Percentiles rank a stretch among this genome's conserved stretches.
These are phyloP conservation scores for Pogonophryne albipinna DNA, from an alignment of 2,797 vertebrate genomes.

Conservation along the genomic window DNA sequence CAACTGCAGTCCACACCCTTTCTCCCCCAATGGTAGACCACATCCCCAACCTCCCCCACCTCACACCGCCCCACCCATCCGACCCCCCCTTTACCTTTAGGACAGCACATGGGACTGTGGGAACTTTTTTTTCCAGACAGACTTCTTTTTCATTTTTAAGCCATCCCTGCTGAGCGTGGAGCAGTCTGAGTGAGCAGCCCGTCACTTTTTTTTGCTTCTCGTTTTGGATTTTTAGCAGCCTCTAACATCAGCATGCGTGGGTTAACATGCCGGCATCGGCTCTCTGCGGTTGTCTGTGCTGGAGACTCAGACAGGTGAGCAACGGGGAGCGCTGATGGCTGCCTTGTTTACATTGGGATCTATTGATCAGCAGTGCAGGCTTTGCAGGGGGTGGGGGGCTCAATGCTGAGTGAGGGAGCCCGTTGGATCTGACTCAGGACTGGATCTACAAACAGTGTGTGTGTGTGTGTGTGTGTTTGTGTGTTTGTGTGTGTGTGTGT, in stretches of 20 bases:
- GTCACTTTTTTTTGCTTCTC: conserved; percentile 12
- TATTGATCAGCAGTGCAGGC: conserved; percentile 39
- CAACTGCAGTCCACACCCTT: conserved; percentile 63
- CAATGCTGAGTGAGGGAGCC: conserved; percentile 39
- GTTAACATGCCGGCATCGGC: conserved; percentile 65
- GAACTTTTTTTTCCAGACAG: conserved; percentile 55
- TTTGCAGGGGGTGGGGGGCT: conserved; percentile 30
- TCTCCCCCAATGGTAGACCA: conserved; percentile 37
- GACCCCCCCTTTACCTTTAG: conserved; percentile 15
- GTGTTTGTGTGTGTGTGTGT: not conserved
- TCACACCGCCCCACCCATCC: conserved; percentile 5
- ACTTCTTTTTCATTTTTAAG: conserved; percentile 19
- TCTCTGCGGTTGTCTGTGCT: conserved; percentile 58
- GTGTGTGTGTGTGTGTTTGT: not conserved
- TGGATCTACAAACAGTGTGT: conserved; percentile 10
- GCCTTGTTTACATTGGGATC: conserved; percentile 60
- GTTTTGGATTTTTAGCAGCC: conserved; percentile 47
- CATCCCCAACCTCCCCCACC: conserved; percentile 28
- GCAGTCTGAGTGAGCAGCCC: conserved; percentile 27
- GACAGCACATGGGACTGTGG: conserved; percentile 45
- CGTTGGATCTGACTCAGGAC: conserved; percentile 31
- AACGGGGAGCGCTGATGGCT: conserved; percentile 17
- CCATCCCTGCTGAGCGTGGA: conserved; percentile 17
- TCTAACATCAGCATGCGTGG: conserved; percentile 59
- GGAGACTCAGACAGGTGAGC: conserved; percentile 79